Evolutionary conservation across 2,113 vertebrate genomes (phyloP), one percentile per base, ranked within the genome.

Genomic region (Zosterops hypoxanthus): DNA sequence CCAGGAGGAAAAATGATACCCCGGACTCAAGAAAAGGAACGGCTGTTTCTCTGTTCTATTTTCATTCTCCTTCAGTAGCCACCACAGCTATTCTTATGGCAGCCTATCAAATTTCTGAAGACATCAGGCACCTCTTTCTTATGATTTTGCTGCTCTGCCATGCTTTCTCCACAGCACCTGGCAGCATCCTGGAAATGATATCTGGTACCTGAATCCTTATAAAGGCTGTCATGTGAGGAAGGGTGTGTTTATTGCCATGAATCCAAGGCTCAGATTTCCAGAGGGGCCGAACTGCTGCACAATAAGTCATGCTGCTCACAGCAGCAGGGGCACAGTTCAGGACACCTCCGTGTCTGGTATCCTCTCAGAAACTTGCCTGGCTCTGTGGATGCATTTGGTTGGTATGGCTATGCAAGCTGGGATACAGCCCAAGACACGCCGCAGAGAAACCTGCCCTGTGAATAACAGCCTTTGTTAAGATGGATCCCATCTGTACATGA

Each of bases 401-500:
- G 75, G 68, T 91, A 82, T 15, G 70, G 81, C 70, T 85, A 6
- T 85, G 71, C 55, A 65, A 70, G 75, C 85, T 94, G 94, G 90
- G 76, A 90, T 73, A 50, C 4, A 3, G 66, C 86, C 90, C 75
- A 80, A 88, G 70, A 69, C 68, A 84, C 0, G 44, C 1, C 1
- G 8, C 80, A 71, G 81, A 94, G 61, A 94, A 92, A 92, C 65
- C 75, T 85, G 81, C 57, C 29, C 59, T 91, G 66, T 82, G 87
- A 95, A 95, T 94, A 80, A 89, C 79, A 91, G 84, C 66, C 73
- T 94, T 95, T 92, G 70, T 95, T 95, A 85, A 78, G 53, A 89
- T 65, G 73, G 65, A 89, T 93, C 80, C 88, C 93, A 89, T 97
- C 93, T 95, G 94, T 64, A 91, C 70, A 85, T 60, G 78, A 94